phyloP scores from a whole-genome alignment of 2,797 vertebrate genomes.

The Protosalanx chinensis region DNA sequence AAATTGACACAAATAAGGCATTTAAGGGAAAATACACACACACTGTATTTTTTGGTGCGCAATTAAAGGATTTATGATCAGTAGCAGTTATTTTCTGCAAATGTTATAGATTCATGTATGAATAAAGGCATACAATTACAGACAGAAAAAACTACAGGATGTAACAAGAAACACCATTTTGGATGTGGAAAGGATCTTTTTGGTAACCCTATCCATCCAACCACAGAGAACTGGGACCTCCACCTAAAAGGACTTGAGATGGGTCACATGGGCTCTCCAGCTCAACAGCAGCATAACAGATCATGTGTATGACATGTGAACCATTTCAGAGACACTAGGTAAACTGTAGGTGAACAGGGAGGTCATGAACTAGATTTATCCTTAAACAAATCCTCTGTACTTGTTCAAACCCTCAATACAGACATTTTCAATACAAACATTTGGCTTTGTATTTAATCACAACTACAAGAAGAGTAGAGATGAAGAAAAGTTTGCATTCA shows the following conservation, averaged over 20 bases:
- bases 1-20: slow-evolving; percentile 72
- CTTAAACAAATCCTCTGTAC: background rate
- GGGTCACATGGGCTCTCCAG: background rate
- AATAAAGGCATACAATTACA: slow-evolving; percentile 53
- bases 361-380: too few species aligned
- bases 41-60: slow-evolving; percentile 54
- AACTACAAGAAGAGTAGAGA: slow-evolving; percentile 34
- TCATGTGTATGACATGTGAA: background rate
- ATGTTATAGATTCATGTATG: slow-evolving; percentile 44
- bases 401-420: background rate
- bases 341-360: background rate
- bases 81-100: slow-evolving; percentile 16
- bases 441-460: slow-evolving; percentile 43
- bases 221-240: background rate
- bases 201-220: background rate
- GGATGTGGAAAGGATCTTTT: slow-evolving; percentile 34
- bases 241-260: background rate
- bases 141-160: slow-evolving; percentile 49
- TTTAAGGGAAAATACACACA: slow-evolving; percentile 69
- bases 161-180: slow-evolving; percentile 50
- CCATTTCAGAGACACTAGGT: background rate
- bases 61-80: slow-evolving; percentile 47
- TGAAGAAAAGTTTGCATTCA: slow-evolving; percentile 38
- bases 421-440: slow-evolving; percentile 25
- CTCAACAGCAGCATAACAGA: background rate